Evolutionary conservation across 1,140 invertebrate genomes (phyloP).

Genomic region (Steinernema feltiae): DNA sequence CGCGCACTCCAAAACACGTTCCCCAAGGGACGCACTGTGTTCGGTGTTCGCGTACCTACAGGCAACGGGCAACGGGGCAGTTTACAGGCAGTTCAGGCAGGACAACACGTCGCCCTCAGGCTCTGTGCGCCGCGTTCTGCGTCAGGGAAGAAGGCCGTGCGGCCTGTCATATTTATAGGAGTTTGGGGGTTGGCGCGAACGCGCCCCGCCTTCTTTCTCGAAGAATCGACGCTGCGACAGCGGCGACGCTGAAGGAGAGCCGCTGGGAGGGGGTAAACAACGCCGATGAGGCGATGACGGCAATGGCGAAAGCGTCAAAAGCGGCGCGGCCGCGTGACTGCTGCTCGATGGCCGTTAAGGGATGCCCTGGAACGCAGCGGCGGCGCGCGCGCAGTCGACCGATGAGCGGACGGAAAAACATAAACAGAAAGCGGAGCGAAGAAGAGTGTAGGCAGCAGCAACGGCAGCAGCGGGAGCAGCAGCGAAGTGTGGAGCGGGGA

Average conservation of each 20-base stretch:
- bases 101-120: neutral
- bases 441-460: neutral
- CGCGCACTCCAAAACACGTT: neutral
- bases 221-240: neutral
- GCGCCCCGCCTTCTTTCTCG: conserved; percentile 3
- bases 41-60: too few species aligned
- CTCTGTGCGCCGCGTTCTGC: neutral
- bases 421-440: neutral
- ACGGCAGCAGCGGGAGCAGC: neutral
- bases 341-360: neutral
- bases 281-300: neutral
- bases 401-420: neutral
- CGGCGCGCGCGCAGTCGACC: neutral
- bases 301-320: neutral
- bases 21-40: neutral
- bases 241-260: neutral
- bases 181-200: neutral
- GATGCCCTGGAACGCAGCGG: neutral
- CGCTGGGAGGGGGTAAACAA: neutral
- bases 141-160: neutral
- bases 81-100: neutral
- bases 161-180: neutral
- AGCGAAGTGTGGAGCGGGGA: neutral
- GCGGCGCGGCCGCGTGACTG: neutral
- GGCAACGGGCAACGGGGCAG: too few species aligned